These are phyloP conservation scores for Calliphora vomitoria DNA, from an alignment of 2,888 invertebrate genomes.

Conservation along the genomic window DNA sequence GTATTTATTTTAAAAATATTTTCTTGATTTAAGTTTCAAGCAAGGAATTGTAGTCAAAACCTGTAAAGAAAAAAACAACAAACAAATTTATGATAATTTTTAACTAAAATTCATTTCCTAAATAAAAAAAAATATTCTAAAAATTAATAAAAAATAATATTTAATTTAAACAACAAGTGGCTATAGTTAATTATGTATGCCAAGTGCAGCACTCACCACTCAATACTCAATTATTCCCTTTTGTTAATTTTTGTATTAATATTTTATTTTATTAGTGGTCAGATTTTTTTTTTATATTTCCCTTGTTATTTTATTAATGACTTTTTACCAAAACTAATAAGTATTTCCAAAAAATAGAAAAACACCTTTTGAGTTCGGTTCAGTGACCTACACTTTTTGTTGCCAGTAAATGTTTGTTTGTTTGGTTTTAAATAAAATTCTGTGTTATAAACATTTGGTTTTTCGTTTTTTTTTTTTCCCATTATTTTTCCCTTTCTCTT, in stretches of 20 bases:
- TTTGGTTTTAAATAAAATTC: conserved; percentile 49
- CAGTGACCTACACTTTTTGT: conserved; percentile 69
- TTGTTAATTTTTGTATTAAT: conserved; percentile 28
- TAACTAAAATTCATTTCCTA: conserved; percentile 1
- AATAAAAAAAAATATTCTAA: background rate
- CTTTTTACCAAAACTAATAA: conserved; percentile 47
- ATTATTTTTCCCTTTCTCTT: conserved; percentile 29
- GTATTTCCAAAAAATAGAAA: conserved; percentile 12
- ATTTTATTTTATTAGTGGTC: conserved; percentile 45
- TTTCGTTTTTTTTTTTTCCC: conserved; percentile 32
- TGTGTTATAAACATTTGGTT: conserved; percentile 23
- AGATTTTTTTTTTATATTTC: conserved; percentile 46
- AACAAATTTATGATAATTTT: background rate
- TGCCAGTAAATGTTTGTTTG: conserved; percentile 54
- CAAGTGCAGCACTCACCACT: conserved; percentile 39
- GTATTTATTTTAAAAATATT: background rate
- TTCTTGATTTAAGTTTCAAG: background rate
- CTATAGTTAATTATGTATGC: conserved; percentile 60
- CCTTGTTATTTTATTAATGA: conserved; percentile 55
- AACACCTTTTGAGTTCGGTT: conserved; percentile 65
- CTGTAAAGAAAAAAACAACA: conserved; percentile 9
- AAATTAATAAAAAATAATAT: conserved; percentile 22
- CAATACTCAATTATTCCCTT: conserved; percentile 34
- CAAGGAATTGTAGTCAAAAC: conserved; percentile 7
- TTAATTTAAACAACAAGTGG: conserved; percentile 34